Percentiles rank a stretch among this genome's conserved stretches.
Evolutionary conservation across 2,797 vertebrate species (phyloP).

Genomic region (Oryzias sinensis): DNA sequence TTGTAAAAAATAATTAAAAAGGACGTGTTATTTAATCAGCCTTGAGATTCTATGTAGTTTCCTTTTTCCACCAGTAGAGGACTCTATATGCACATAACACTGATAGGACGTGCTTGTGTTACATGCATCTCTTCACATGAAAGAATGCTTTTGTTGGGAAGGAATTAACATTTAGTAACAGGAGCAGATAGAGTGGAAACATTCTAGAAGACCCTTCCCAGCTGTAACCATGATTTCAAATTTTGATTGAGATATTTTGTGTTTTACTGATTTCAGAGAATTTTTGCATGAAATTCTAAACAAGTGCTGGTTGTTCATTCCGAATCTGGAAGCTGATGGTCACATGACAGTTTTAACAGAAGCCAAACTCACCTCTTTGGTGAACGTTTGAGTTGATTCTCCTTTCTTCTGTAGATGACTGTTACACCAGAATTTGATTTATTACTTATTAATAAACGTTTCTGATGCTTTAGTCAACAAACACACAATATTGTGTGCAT

Average conservation of each 20-base stretch:
- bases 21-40: too few species aligned
- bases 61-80: conserved; percentile 59
- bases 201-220: too few species aligned
- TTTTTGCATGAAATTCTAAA: too few species aligned
- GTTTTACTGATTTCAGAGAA: too few species aligned
- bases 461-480: conserved; percentile 53
- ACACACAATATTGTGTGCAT: conserved; percentile 70
- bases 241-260: too few species aligned
- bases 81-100: conserved; percentile 49
- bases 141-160: too few species aligned
- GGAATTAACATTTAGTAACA: too few species aligned
- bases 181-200: too few species aligned
- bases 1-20: too few species aligned
- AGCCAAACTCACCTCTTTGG: conserved; percentile 15
- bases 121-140: too few species aligned
- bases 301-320: too few species aligned
- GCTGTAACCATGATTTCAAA: too few species aligned
- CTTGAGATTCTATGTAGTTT: neutral
- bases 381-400: conserved; percentile 28
- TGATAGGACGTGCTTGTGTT: neutral
- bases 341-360: conserved; percentile 12
- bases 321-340: conserved; percentile 14
- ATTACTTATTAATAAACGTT: conserved; percentile 62
- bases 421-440: conserved; percentile 65
- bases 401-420: conserved; percentile 39